These are phyloP conservation scores for Dicycla oo DNA, from an alignment of 2,888 invertebrate genomes.

Conservation along the genomic window DNA sequence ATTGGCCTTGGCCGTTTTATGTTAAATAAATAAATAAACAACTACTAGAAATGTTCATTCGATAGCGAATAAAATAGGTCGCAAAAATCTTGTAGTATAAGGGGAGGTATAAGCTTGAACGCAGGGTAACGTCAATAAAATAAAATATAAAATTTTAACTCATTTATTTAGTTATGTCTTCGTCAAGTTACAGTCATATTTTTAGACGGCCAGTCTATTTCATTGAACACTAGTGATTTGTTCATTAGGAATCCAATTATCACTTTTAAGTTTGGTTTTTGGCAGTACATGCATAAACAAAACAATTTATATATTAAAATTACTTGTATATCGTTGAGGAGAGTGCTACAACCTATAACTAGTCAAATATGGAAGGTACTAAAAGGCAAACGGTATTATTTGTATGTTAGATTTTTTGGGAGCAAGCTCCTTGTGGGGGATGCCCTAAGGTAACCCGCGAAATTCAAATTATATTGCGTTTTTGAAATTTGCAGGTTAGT, in stretches of 20 bases:
- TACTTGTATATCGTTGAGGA: conserved; percentile 4
- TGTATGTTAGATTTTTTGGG: neutral
- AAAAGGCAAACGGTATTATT: neutral
- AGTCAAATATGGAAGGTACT: neutral
- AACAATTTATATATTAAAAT: conserved; percentile 13
- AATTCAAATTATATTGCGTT: neutral
- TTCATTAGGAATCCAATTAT: conserved; percentile 21
- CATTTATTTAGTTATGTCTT: conserved; percentile 55
- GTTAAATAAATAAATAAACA: too few relatives aligned
- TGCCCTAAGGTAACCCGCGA: neutral
- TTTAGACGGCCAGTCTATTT: conserved; percentile 35
- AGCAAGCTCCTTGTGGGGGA: neutral
- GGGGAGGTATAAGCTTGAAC: too few relatives aligned
- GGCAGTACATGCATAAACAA: conserved; percentile 29
- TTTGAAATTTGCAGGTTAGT: neutral
- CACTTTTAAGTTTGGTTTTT: conserved; percentile 13
- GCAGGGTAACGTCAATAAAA: neutral
- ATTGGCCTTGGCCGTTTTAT: too few relatives aligned
- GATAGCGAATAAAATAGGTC: too few relatives aligned
- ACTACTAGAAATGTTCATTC: too few relatives aligned
- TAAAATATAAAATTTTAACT: conserved; percentile 32
- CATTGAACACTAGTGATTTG: conserved; percentile 48
- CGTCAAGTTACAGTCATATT: conserved; percentile 19
- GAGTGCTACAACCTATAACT: neutral
- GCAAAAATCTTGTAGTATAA: too few relatives aligned